Percentiles rank a stretch among this genome's conserved stretches.
Evolutionary conservation across 2,113 vertebrate genomes (phyloP).

Genomic region (Nibea coibor): DNA sequence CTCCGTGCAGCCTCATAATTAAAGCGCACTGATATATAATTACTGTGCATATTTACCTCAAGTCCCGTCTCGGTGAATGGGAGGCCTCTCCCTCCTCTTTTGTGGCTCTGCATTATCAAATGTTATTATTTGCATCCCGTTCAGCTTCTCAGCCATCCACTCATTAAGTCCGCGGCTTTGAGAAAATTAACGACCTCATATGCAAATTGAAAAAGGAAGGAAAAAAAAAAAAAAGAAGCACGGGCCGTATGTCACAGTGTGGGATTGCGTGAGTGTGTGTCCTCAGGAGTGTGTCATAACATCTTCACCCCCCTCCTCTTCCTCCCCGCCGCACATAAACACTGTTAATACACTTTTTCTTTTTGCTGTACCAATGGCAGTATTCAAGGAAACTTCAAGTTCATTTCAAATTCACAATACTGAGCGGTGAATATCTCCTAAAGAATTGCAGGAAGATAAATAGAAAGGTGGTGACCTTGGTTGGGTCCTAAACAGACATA

Average conservation of each 20-base stretch:
- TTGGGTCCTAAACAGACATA: slow-evolving; percentile 64
- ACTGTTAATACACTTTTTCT: slow-evolving; percentile 6
- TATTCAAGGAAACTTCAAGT: slow-evolving; percentile 69
- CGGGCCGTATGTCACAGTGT: slow-evolving; percentile 37
- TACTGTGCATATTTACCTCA: slow-evolving; percentile 80
- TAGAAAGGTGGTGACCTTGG: slow-evolving; percentile 71
- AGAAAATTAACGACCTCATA: slow-evolving; percentile 76
- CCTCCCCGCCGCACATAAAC: slow-evolving; percentile 7
- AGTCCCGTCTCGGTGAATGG: slow-evolving; percentile 72
- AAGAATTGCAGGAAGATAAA: slow-evolving; percentile 44
- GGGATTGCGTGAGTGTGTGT: slow-evolving; percentile 20
- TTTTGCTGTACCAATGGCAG: slow-evolving; percentile 8
- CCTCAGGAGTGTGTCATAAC: slow-evolving; percentile 30
- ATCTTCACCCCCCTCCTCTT: slow-evolving; percentile 24
- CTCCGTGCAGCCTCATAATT: slow-evolving; percentile 70
- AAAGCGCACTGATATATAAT: slow-evolving; percentile 80
- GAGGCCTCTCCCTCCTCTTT: slow-evolving; percentile 70
- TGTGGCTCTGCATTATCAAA: slow-evolving; percentile 76
- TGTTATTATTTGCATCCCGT: slow-evolving; percentile 82
- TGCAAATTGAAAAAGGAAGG: slow-evolving; percentile 62
- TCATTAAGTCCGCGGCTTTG: slow-evolving; percentile 76
- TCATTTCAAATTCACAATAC: slow-evolving; percentile 41
- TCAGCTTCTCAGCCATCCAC: slow-evolving; percentile 77
- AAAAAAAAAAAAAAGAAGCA: slow-evolving; percentile 18
- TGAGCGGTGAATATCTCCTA: slow-evolving; percentile 33